phyloP scores from a whole-genome alignment of 2,113 vertebrate genomes.

The human region GRCh38 chr6:69066001-69066500 shows the following conservation, averaged over 20 bases:
- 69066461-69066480: slow-evolving; percentile 36
- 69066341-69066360: slow-evolving; percentile 13
- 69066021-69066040: not conserved
- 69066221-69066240: not conserved
- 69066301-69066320: not conserved
- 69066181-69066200: not conserved
- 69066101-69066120: not conserved
- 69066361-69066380: not conserved
- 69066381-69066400: slow-evolving; percentile 50
- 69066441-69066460: slow-evolving; percentile 55
- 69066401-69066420: slow-evolving; percentile 33
- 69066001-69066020: not conserved
- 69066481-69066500: slow-evolving; percentile 40
- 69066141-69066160: no score
- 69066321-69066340: not conserved
- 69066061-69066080: not conserved
- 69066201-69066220: not conserved
- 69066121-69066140: not conserved
- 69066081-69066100: not conserved
- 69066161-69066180: not conserved
- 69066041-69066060: not conserved
- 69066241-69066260: slow-evolving; percentile 22
- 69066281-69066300: not conserved
- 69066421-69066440: slow-evolving; percentile 14
- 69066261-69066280: not conserved